Evolutionary conservation across 2,888 invertebrate species (phyloP), one percentile per base, ranked within the genome.

Genomic region (Quadroppia sp.): DNA sequence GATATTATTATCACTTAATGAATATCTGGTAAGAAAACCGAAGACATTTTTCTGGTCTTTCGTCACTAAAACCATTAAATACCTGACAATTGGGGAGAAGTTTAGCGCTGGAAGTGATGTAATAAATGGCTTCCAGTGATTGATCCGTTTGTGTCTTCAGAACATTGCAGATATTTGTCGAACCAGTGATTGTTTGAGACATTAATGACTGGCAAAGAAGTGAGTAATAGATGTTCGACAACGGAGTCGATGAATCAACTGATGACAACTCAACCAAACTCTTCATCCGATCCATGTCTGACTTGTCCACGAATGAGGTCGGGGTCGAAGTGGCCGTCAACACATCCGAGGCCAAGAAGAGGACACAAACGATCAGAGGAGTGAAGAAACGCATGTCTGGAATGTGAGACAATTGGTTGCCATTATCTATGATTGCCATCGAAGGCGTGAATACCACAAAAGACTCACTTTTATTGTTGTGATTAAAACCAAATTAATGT

Each of bases 71-170:
- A 17, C 11, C 15, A 15, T 36, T 36, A 7, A 36, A 30, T 45
- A 73, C 48, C 67, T 73, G 73, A 73, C 73, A 73, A 32, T 48
- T 64, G 15, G 56, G 61, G 9, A 75, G 23, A 0, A 75, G 53
- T 73, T 73, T 75, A 36, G 64, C 59, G 15, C 40, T 64, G 9
- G 73, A 75, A 17, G 73, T 67, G 11, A 53, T 53, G 48, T 71
- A 74, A 74, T 56, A 71, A 42, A 74, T 71, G 42, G 28, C 20
- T 36, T 72, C 72, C 13, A 74, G 9, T 9, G n/a, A 45, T 50
- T 25, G 32, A 6, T 53, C 36, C 6, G 45, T 48, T 17, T 61
- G 36, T 67, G 32, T 15, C 50, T 73, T 40, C 20, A 73, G n/a
- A 48, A 67, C 67, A 53, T 40, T 45, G 50, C 73, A 73, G 13